Evolutionary conservation across 1,140 invertebrate genomes (phyloP), one percentile per base, ranked within the genome.

Genomic region (Magallana angulata): DNA sequence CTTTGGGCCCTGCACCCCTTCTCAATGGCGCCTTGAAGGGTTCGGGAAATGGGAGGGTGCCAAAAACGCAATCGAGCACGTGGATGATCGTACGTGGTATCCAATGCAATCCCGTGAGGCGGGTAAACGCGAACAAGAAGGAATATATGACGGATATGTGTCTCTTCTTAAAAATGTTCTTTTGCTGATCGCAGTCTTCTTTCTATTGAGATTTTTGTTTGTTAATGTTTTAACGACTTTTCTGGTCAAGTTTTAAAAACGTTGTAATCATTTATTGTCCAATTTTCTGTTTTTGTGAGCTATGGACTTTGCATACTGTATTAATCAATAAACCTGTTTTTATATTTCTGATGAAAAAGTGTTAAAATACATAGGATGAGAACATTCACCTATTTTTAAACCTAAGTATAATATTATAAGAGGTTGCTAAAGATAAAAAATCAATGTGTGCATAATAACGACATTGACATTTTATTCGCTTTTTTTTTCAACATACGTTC

Each of bases 11-110:
- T 94, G 93, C 85, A 85, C 94, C 5, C 94, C 95, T 1, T 95
- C 95, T 76, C 95, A 95, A 60, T 96, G 95, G 90, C 91, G 95
- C 84, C 89, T 95, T 60, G 81, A 87, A 57, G 95, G 95, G 48
- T 95, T 94, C 6, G 90, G 94, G 24, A 82, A 88, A 12, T 95
- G 95, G 95, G 24, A 90, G 4, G 95, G 93, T 2, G 95, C 95
- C 7, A 89, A 92, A 76, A 88, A 93, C n/a, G 92, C 94, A 7
- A 94, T 96, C 7, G 80, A 85, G 30, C 81, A 85, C 0, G 62
- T 91, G 18, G 91, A 90, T 81, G 80, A 89, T 84, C 88, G 89
- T 16, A 87, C 86, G 0, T 91, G 88, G 87, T 90, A 85, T 83
- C 90, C 90, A 57, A 87, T 91, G 86, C 60, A 88, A 30, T 88